Percentiles rank a stretch among this genome's conserved stretches.
Evolutionary conservation across 2,888 invertebrate species (phyloP).

Genomic region (Catocala sponsa): DNA sequence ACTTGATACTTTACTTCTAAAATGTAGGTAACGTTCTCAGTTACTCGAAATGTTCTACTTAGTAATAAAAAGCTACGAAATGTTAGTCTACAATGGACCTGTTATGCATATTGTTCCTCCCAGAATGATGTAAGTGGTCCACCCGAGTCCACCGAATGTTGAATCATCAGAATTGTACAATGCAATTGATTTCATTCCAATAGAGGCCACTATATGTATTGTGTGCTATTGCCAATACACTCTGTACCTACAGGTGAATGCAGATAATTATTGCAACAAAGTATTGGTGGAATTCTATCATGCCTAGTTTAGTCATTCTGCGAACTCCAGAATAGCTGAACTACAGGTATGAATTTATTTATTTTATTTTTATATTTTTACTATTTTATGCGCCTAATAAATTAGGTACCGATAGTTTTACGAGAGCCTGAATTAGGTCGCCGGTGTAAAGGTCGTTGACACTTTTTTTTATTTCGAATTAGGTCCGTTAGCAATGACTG

Average conservation of each 20-base stretch:
- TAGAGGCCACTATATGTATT: slow-evolving; percentile 61
- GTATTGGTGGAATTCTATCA: slow-evolving; percentile 27
- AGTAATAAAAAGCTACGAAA: slow-evolving; percentile 17
- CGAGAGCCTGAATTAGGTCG: slow-evolving; percentile 26
- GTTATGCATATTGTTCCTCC: slow-evolving; percentile 46
- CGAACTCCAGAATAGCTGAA: slow-evolving; percentile 24
- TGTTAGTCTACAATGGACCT: slow-evolving; percentile 50
- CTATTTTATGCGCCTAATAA: no score
- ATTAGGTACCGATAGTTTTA: not conserved
- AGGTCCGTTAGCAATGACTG: slow-evolving; percentile 24
- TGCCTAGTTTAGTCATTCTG: slow-evolving; percentile 40
- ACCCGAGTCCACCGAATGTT: slow-evolving; percentile 65
- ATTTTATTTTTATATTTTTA: no score
- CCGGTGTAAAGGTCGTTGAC: slow-evolving; percentile 39
- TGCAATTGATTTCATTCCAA: slow-evolving; percentile 65
- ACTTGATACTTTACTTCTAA: not conserved
- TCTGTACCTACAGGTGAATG: slow-evolving; percentile 58
- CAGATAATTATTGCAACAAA: slow-evolving; percentile 66
- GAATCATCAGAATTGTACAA: slow-evolving; percentile 65
- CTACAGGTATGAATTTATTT: not conserved
- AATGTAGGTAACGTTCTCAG: not conserved
- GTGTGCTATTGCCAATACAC: slow-evolving; percentile 56
- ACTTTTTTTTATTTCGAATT: slow-evolving; percentile 21
- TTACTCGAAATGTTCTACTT: not conserved
- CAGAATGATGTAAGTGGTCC: slow-evolving; percentile 65